A percentile compares a stretch with the other conserved stretches of the same genome.
These are phyloP conservation scores for Trichosurus vulpecula DNA, from an alignment of 2,797 vertebrate genomes.

Conservation along the genomic window DNA sequence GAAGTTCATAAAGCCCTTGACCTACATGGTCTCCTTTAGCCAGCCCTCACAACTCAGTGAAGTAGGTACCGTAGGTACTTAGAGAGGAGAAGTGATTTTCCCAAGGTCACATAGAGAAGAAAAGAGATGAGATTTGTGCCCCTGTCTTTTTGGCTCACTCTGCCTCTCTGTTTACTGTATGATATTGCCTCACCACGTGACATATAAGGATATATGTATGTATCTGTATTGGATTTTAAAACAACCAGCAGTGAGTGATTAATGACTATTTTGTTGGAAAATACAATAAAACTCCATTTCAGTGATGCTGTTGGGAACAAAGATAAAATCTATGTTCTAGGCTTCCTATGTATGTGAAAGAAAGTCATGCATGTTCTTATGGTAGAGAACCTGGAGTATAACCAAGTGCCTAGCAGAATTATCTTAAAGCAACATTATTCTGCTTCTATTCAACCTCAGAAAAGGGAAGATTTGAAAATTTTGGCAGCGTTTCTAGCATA, in stretches of 20 bases:
- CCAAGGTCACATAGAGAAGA: background rate
- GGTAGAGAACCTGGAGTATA: background rate
- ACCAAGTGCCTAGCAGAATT: background rate
- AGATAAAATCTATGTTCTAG: constrained; percentile 17
- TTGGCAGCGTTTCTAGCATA: background rate
- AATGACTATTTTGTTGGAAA: constrained; percentile 11
- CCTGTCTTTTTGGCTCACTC: background rate
- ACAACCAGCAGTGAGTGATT: constrained; percentile 15
- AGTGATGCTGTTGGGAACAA: background rate
- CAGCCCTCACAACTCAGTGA: background rate
- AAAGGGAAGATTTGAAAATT: background rate
- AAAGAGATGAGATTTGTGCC: background rate
- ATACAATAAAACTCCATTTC: constrained; percentile 32
- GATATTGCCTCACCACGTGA: background rate
- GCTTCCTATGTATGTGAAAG: constrained; percentile 38
- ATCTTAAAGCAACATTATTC: background rate
- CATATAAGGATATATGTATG: background rate
- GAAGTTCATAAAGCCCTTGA: background rate
- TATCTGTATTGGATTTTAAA: constrained; percentile 16
- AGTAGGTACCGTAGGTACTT: background rate
- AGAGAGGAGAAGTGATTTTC: background rate
- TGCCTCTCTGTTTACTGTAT: background rate
- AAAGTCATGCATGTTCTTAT: constrained; percentile 10
- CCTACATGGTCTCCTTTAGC: background rate
- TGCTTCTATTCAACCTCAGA: background rate